Evolutionary conservation across 2,797 vertebrate species (phyloP), one percentile per base, ranked within the genome.

Genomic region (Acanthis flammea): DNA sequence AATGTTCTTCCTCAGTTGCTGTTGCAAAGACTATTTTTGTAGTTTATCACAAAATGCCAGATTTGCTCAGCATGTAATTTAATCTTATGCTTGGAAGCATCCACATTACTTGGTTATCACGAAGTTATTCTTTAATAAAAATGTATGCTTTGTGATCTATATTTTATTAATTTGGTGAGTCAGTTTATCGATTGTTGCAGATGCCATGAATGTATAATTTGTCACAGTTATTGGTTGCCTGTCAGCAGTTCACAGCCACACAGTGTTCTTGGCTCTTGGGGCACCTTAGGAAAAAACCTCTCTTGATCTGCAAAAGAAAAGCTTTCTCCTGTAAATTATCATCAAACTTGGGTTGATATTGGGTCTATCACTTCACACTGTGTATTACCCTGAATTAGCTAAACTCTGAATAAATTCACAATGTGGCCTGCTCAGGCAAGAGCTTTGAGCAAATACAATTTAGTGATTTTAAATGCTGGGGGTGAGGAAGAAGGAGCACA

Each of bases 1-100:
- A 90, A 63, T 78, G 82, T 92, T 94, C 93, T 93, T 91, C 89
- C 92, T 88, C 79, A 74, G 82, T 91, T 81, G 60, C 93, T 66
- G 57, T 85, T 94, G 94, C 93, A 94, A 92, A 95, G 90, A 68
- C 96, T 72, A 39, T 92, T 93, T 96, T 94, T 31, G 6, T 94
- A 91, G 94, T 98, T 97, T 97, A 98, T 97, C 98, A 97, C 96
- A 71, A 96, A 96, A 94, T 78, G 96, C 96, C 97, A 97, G 94
- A 94, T 97, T 97, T 97, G 93, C 96, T 95, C 96, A 95, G 97
- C 96, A 97, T 96, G 96, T 97, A 96, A 97, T 97, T 97, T 96
- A 97, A 97, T 97, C 97, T 96, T 97, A 92, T 97, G 97, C 97
- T 97, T 96, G 96, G 97, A 96, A 97, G 97, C 94, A 76, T 95